Evolutionary conservation across 2,113 vertebrate species (phyloP), one percentile per base, ranked within the genome.

Genomic region (Formicarius rufipectus): DNA sequence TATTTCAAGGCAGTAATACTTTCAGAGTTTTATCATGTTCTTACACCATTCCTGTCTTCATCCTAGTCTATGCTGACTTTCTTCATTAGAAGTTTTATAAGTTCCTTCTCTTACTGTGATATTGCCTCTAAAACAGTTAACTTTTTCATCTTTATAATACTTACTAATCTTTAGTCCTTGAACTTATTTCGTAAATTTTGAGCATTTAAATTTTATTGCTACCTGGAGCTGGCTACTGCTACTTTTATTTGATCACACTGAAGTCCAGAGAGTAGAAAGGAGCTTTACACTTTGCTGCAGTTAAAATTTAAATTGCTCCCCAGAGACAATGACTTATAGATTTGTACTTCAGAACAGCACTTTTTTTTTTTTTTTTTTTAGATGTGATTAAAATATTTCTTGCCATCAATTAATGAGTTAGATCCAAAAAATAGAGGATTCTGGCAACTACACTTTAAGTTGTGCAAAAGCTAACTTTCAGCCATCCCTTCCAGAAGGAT

Each of bases 161-260:
- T 60, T 79, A 56, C 8, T 40, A 47, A 44, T 55, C 76, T 90
- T 90, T 52, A 92, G 86, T 87, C 89, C 89, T 95, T 96, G 94
- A 95, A 91, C 64, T 94, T 87, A 84, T 84, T 95, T 90, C 89
- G 27, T 81, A 89, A 78, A 95, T 91, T 95, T 86, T 81, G 14
- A 78, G 44, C 23, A 37, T 89, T 95, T 78, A 95, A 81, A 78
- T 95, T 97, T 97, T 96, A 96, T 87, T 95, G 69, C 76, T 83
- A 93, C 86, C 58, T 83, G 72, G 47, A 90, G 82, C 4, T 9
- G 64, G 39, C 89, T 89, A 35, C 80, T 93, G 59, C 63, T 88
- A 35, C 73, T 93, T 95, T 95, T 89, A 94, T 95, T 92, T 77
- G 55, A 95, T 87, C 52, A 15, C 56, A 89, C 27, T 37, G 59